phyloP scores from a whole-genome alignment of 2,888 invertebrate species.

The Lagria hirta region DNA sequence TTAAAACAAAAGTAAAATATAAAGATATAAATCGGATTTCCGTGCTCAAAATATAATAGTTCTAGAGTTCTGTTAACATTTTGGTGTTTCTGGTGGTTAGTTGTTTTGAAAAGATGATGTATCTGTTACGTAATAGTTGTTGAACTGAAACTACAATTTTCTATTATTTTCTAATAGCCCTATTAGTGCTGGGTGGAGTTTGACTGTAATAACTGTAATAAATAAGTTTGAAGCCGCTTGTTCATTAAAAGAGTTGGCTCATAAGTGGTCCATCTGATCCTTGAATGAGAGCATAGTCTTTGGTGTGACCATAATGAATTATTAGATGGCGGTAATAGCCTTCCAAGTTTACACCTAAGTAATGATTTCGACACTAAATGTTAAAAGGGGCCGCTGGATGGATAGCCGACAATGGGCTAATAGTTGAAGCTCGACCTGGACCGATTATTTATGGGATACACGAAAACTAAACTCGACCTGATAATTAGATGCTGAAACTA shows the following conservation, averaged over 20 bases:
- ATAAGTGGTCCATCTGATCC: constrained; percentile 7
- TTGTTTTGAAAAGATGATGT: too few relatives aligned
- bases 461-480: constrained; percentile 53
- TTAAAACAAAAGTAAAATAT: too few relatives aligned
- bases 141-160: too few relatives aligned
- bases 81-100: too few relatives aligned
- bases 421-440: constrained; percentile 40
- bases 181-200: constrained; percentile 21
- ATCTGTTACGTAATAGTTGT: too few relatives aligned
- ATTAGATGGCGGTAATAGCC: constrained; percentile 54
- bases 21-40: too few relatives aligned
- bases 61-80: too few relatives aligned
- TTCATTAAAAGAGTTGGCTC: constrained; percentile 15
- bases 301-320: constrained; percentile 49
- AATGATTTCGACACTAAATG: constrained; percentile 59
- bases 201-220: constrained; percentile 16
- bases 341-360: constrained; percentile 58
- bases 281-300: constrained; percentile 18
- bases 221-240: constrained; percentile 19
- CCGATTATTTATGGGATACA: constrained; percentile 54
- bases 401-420: constrained; percentile 49
- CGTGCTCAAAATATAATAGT: too few relatives aligned
- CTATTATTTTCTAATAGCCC: too few relatives aligned
- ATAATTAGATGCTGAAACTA: constrained; percentile 60
- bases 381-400: constrained; percentile 52